A percentile compares a stretch with the other conserved stretches of the same genome.
Evolutionary conservation across 2,113 vertebrate species (phyloP).

Genomic region (Psilopogon haemacephalus): DNA sequence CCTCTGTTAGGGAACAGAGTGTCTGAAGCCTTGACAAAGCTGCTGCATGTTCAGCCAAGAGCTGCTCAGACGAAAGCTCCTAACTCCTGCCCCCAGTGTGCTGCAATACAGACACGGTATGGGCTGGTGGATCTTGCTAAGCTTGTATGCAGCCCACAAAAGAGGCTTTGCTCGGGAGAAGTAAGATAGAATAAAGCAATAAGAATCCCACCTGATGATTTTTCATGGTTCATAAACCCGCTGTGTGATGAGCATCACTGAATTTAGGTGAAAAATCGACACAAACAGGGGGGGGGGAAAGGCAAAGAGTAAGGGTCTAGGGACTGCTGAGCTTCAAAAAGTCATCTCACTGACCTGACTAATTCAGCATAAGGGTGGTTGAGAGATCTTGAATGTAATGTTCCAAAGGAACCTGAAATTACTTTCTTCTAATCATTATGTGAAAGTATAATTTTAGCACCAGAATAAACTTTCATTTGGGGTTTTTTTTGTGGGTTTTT

Average conservation of each 20-base stretch:
- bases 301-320: neutral
- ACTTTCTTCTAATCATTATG: neutral
- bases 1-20: neutral
- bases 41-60: neutral
- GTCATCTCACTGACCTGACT: neutral
- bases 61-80: neutral
- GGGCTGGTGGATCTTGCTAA: rapidly evolving
- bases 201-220: neutral
- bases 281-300: neutral
- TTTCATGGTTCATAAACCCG: neutral
- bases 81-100: neutral
- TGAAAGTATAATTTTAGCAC: neutral
- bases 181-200: neutral
- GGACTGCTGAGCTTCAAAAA: neutral
- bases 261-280: neutral
- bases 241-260: rapidly evolving
- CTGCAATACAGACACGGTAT: rapidly evolving
- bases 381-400: neutral
- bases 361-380: neutral
- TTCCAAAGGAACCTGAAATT: neutral
- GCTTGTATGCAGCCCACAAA: neutral
- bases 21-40: neutral
- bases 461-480: neutral
- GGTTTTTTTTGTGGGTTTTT: neutral
- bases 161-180: neutral